A percentile compares a stretch with the other conserved stretches of the same genome.
These are phyloP conservation scores for Ascaphus truei DNA, from an alignment of 2,113 vertebrate genomes.

Conservation along the genomic window DNA sequence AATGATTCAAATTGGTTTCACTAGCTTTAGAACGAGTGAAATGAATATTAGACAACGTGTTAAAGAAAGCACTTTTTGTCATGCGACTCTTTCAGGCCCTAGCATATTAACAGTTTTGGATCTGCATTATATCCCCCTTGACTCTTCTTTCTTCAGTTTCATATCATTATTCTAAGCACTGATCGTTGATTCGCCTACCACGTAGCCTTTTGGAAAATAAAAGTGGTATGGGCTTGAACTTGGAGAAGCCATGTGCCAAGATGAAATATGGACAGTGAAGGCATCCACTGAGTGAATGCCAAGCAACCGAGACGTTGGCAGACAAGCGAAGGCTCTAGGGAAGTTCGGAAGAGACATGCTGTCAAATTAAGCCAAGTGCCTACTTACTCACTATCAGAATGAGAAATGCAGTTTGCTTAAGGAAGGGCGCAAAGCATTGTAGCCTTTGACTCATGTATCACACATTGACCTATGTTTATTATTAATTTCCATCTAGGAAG, in stretches of 20 bases:
- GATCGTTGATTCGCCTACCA: background rate
- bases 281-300: constrained; percentile 15
- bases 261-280: fast-evolving
- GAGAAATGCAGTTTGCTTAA: constrained; percentile 29
- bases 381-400: constrained; percentile 39
- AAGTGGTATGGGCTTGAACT: background rate
- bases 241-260: fast-evolving
- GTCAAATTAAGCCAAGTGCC: constrained; percentile 36
- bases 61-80: too few species aligned
- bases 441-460: background rate
- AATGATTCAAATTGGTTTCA: too few species aligned
- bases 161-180: background rate
- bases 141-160: background rate
- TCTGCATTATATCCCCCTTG: too few species aligned
- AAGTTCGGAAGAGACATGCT: constrained; percentile 18
- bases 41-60: too few species aligned
- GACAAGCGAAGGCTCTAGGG: background rate
- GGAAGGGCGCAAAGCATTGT: background rate
- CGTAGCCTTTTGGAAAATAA: background rate
- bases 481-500: background rate
- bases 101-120: too few species aligned
- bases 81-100: too few species aligned
- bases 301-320: constrained; percentile 5
- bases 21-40: too few species aligned
- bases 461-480: background rate